phyloP scores from a whole-genome alignment of 1,140 invertebrate genomes.

The Elymnias hypermnestra region DNA sequence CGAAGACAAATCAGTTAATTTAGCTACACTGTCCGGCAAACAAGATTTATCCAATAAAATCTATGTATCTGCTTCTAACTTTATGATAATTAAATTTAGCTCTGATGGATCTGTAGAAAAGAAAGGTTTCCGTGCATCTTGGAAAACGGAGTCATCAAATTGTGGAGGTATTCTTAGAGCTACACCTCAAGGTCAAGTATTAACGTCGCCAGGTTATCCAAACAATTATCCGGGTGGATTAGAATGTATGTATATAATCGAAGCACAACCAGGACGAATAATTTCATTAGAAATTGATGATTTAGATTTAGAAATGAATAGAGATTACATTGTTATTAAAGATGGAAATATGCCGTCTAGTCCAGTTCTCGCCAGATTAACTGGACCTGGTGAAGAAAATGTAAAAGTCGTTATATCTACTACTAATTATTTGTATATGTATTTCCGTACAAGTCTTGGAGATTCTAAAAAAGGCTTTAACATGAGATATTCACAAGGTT shows the following conservation, averaged over 20 bases:
- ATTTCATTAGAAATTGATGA: conserved; percentile 94
- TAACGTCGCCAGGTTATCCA: conserved; percentile 94
- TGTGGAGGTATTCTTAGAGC: conserved; percentile 91
- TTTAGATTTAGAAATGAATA: conserved; percentile 89
- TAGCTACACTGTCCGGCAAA: conserved; percentile 94
- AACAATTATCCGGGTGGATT: conserved; percentile 94
- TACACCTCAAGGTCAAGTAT: conserved; percentile 86
- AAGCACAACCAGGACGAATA: conserved; percentile 91
- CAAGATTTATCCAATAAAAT: conserved; percentile 88
- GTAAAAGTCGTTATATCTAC: conserved; percentile 93
- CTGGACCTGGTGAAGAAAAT: conserved; percentile 86
- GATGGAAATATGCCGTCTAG: conserved; percentile 93
- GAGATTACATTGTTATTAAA: conserved; percentile 92
- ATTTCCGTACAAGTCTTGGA: conserved; percentile 93
- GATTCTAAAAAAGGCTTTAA: conserved; percentile 94
- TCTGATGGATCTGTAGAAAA: conserved; percentile 95
- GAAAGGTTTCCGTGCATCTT: conserved; percentile 94
- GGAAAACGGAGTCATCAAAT: conserved; percentile 94
- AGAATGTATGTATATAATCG: conserved; percentile 95
- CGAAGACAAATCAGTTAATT: conserved; percentile 93
- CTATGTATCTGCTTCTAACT: conserved; percentile 96
- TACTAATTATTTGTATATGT: conserved; percentile 91
- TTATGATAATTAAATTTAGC: conserved; percentile 98
- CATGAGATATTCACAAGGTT: conserved; percentile 92
- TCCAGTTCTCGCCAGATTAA: conserved; percentile 87